Percentiles rank a stretch among this genome's conserved stretches.
Conservation (phyloP, 1,140 invertebrate species). For the Rhynchophorus ferrugineus region DNA sequence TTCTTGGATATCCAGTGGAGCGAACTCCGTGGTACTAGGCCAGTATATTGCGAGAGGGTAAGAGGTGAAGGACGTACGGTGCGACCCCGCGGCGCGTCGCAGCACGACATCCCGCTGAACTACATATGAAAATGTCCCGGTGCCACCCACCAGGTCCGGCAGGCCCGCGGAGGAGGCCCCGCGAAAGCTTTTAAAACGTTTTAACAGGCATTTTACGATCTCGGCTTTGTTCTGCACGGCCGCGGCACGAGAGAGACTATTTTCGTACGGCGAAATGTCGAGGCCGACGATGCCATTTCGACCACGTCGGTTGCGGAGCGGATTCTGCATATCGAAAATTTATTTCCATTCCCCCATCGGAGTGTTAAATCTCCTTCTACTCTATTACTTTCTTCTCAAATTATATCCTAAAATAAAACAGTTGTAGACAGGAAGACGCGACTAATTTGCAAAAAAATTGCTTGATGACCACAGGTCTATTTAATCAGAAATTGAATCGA, state of each 20-base stretch:
- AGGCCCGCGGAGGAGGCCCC: slow-evolving; percentile 3
- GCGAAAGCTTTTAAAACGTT: slow-evolving; percentile 5
- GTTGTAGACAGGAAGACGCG: too few relatives aligned
- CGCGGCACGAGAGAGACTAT: not conserved
- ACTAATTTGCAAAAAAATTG: too few relatives aligned
- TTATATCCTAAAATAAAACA: too few relatives aligned
- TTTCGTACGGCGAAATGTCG: slow-evolving; percentile 3
- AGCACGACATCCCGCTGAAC: too few relatives aligned
- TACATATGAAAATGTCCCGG: not conserved
- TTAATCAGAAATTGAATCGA: too few relatives aligned
- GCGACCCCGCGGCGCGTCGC: not conserved
- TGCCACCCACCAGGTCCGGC: slow-evolving; percentile 6
- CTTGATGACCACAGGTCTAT: too few relatives aligned
- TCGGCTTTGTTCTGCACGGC: slow-evolving; percentile 5
- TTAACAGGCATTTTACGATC: not conserved
- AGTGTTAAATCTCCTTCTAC: too few relatives aligned
- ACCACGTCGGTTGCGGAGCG: too few relatives aligned
- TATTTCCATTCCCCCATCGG: too few relatives aligned
- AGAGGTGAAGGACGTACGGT: not conserved
- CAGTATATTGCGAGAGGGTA: not conserved
- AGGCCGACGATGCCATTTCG: too few relatives aligned
- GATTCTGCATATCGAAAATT: too few relatives aligned
- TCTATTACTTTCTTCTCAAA: too few relatives aligned
- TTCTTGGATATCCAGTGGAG: not conserved
- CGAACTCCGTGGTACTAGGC: not conserved